phyloP scores from a whole-genome alignment of 2,888 invertebrate genomes.

The Platycheirus rosarum region DNA sequence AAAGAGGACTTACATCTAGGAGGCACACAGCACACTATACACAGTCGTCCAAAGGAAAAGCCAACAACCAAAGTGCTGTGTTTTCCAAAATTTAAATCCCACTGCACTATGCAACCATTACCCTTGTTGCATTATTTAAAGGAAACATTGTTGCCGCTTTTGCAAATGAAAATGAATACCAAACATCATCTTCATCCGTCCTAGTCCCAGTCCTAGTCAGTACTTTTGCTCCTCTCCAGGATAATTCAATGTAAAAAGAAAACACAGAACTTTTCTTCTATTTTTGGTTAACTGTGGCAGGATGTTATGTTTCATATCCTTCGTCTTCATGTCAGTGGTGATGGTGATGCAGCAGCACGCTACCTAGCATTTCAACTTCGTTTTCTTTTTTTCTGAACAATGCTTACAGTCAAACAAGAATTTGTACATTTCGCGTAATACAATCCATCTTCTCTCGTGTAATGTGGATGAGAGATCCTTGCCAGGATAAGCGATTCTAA shows the following conservation, averaged over 20 bases:
- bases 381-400: conserved; percentile 33
- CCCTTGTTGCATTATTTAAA: conserved; percentile 47
- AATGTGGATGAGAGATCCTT: conserved; percentile 52
- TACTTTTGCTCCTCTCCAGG: conserved; percentile 5
- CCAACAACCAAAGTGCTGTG: conserved; percentile 13
- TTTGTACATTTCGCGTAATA: conserved; percentile 62
- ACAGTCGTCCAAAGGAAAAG: too few relatives aligned
- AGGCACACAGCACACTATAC: neutral
- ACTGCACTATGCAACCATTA: conserved; percentile 33
- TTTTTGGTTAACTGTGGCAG: conserved; percentile 34
- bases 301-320: conserved; percentile 56
- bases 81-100: conserved; percentile 17
- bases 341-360: conserved; percentile 24
- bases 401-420: conserved; percentile 35
- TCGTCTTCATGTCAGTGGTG: conserved; percentile 55
- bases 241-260: conserved; percentile 52
- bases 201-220: neutral
- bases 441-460: conserved; percentile 68
- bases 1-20: neutral
- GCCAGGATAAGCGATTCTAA: conserved; percentile 52
- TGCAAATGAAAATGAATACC: conserved; percentile 62
- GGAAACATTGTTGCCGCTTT: conserved; percentile 56
- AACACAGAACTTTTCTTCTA: neutral
- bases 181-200: conserved; percentile 52
- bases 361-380: conserved; percentile 14